Conservation (phyloP, 2,113 vertebrate species). For the Ginglymostoma cirratum region DNA sequence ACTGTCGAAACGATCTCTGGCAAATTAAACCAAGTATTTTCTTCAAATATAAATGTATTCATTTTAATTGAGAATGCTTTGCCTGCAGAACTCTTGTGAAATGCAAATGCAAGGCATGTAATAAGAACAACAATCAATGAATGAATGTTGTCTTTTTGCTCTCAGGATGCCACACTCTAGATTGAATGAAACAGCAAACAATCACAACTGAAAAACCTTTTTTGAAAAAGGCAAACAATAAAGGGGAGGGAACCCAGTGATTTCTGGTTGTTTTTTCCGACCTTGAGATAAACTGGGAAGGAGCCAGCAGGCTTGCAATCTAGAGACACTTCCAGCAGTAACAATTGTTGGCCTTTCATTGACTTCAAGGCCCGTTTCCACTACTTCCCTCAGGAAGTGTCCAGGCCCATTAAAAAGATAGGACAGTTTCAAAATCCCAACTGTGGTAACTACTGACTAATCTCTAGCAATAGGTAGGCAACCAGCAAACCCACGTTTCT, state of each 20-base stretch:
- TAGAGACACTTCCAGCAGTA: background rate
- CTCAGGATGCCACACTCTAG: background rate
- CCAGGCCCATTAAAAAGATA: background rate
- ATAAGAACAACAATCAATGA: background rate
- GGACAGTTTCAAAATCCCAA: background rate
- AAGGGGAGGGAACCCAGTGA: background rate
- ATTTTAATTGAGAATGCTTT: background rate
- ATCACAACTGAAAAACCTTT: background rate
- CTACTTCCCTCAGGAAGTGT: background rate
- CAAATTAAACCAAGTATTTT: background rate
- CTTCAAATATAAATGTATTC: background rate
- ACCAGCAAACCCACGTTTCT: background rate
- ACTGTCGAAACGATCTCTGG: background rate
- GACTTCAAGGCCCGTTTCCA: background rate
- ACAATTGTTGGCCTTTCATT: background rate
- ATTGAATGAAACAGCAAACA: background rate
- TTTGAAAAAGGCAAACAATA: background rate
- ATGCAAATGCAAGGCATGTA: background rate
- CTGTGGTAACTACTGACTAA: background rate
- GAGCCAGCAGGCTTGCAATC: background rate
- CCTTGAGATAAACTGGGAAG: background rate
- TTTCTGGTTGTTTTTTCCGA: background rate
- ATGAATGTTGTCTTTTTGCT: background rate
- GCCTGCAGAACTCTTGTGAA: background rate
- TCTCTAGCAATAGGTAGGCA: background rate